A percentile compares a stretch with the other conserved stretches of the same genome.
phyloP scores from a whole-genome alignment of 1,140 invertebrate species.

The Brachionus manjavacas region DNA sequence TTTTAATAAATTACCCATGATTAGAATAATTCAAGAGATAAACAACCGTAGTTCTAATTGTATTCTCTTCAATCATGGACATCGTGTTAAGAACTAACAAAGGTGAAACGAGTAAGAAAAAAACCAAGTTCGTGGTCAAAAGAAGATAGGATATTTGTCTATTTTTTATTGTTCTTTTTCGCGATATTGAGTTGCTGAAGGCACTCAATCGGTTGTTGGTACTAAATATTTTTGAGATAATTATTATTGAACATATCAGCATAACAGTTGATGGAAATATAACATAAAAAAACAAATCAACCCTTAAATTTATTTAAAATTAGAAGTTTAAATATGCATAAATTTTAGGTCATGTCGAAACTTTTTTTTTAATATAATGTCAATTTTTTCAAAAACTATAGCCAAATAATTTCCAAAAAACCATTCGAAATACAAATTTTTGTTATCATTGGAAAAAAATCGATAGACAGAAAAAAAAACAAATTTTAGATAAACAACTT shows the following conservation, averaged over 20 bases:
- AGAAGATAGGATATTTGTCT: constrained; percentile 31
- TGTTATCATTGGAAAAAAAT: not conserved
- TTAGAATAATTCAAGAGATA: constrained; percentile 35
- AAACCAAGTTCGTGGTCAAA: constrained; percentile 30
- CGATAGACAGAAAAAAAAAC: not conserved
- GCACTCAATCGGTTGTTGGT: constrained; percentile 19
- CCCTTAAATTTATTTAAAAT: not conserved
- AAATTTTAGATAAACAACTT: not conserved
- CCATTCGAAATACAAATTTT: too few relatives aligned
- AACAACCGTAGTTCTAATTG: constrained; percentile 3
- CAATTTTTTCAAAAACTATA: too few relatives aligned
- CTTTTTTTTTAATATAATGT: too few relatives aligned
- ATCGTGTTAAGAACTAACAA: constrained; percentile 15
- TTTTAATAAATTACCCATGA: constrained; percentile 1
- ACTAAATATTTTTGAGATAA: constrained; percentile 30
- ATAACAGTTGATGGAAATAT: constrained; percentile 35
- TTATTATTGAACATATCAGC: constrained; percentile 39
- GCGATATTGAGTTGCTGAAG: not conserved
- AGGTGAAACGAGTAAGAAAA: constrained; percentile 39
- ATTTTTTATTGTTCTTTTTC: constrained; percentile 16
- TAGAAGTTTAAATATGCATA: too few relatives aligned
- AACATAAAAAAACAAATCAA: constrained; percentile 38
- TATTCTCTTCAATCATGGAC: constrained; percentile 2
- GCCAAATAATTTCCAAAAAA: too few relatives aligned
- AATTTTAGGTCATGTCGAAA: too few relatives aligned